phyloP scores from a whole-genome alignment of 2,797 vertebrate species.

The Gouania willdenowi region DNA sequence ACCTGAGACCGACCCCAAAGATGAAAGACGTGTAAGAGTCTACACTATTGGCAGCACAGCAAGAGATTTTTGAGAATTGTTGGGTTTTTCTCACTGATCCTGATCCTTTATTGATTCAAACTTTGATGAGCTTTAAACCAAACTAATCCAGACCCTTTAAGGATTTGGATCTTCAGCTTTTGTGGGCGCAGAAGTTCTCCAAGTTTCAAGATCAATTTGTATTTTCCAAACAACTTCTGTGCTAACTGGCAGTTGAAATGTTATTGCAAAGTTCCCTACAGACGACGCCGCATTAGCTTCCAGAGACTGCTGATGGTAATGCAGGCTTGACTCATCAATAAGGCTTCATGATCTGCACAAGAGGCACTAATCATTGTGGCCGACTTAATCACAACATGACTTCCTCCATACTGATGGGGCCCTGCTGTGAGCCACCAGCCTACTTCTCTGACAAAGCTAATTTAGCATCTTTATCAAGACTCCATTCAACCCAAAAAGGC shows the following conservation, averaged over 20 bases:
- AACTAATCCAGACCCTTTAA: neutral
- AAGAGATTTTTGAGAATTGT: no score
- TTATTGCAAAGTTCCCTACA: no score
- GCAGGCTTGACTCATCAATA: conserved; percentile 1
- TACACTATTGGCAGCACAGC: no score
- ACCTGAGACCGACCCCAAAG: no score
- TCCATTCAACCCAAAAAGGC: conserved; percentile 16
- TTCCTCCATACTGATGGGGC: no score
- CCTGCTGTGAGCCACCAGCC: conserved; percentile 11
- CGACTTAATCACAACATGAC: conserved; percentile 11
- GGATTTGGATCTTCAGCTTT: neutral
- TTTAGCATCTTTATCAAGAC: conserved; percentile 12
- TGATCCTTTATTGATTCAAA: neutral
- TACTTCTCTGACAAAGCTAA: conserved; percentile 13
- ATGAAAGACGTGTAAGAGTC: no score
- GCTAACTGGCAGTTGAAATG: no score
- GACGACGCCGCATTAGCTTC: neutral
- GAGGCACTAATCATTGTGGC: no score
- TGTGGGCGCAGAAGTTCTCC: neutral
- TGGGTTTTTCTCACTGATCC: no score
- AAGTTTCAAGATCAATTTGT: neutral
- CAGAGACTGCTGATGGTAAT: neutral
- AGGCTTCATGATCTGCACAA: neutral
- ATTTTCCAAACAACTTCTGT: neutral
- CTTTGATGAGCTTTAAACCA: neutral